Evolutionary conservation across 2,888 invertebrate species (phyloP).

Genomic region (Julus scanicus): DNA sequence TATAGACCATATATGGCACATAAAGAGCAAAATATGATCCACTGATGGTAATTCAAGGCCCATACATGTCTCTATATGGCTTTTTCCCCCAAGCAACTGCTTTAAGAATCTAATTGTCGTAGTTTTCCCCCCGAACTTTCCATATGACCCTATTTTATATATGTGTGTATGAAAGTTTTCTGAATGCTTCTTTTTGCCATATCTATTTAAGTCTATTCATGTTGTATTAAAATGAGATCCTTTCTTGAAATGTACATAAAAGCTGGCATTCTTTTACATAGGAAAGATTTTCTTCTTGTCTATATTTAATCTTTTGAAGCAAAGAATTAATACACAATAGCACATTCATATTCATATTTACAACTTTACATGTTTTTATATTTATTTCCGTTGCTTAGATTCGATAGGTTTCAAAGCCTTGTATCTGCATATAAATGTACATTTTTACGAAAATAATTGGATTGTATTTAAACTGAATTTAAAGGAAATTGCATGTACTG

Average conservation of each 20-base stretch:
- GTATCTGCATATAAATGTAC: not conserved
- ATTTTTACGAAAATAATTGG: not conserved
- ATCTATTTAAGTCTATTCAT: slow-evolving; percentile 24
- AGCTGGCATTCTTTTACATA: not conserved
- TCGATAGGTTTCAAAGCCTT: not conserved
- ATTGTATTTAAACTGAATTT: not conserved
- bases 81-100: too few species aligned
- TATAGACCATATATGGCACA: too few species aligned
- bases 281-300: not conserved
- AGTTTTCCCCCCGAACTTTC: not conserved
- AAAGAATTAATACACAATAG: slow-evolving; percentile 13
- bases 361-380: slow-evolving; percentile 21
- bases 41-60: too few species aligned
- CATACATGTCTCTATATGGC: too few species aligned
- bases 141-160: not conserved
- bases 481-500: not conserved
- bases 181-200: slow-evolving; percentile 38
- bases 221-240: not conserved
- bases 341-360: slow-evolving; percentile 29
- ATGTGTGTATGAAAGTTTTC: not conserved
- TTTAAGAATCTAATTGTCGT: too few species aligned
- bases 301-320: slow-evolving; percentile 7
- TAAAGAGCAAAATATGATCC: too few species aligned
- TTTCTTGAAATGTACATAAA: slow-evolving; percentile 29
- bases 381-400: not conserved